A percentile compares a stretch with the other conserved stretches of the same genome.
phyloP scores from a whole-genome alignment of 2,797 vertebrate species.

The Notoglanidium macrostoma region DNA sequence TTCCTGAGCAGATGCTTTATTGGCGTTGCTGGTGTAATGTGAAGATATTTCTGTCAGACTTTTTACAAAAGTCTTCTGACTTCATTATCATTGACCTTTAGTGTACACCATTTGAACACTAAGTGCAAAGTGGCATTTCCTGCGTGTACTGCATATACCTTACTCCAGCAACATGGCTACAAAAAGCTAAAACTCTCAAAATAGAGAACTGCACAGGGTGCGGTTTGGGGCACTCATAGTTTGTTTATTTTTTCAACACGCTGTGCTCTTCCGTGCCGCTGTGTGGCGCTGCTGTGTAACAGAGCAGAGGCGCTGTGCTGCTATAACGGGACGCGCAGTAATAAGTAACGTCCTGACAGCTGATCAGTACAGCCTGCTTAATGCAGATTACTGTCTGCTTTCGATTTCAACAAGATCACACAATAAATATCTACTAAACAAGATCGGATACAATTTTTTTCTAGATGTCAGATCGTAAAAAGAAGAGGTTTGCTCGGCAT shows the following conservation, averaged over 20 bases:
- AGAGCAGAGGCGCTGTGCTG: background rate
- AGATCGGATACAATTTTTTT: background rate
- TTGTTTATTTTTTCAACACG: background rate
- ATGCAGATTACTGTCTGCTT: background rate
- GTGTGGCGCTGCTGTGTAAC: conserved; percentile 34
- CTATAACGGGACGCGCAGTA: background rate
- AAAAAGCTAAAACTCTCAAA: background rate
- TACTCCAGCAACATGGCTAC: background rate
- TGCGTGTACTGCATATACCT: background rate
- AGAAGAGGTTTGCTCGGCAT: conserved; percentile 63
- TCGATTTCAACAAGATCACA: background rate
- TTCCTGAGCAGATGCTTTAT: background rate
- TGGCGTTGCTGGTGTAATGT: background rate
- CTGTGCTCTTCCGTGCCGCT: conserved; percentile 31
- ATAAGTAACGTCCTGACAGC: background rate
- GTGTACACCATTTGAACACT: background rate
- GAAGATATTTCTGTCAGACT: background rate
- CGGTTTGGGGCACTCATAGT: background rate
- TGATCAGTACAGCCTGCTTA: too few species aligned
- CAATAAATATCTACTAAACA: background rate
- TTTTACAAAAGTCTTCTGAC: background rate
- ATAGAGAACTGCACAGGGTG: background rate
- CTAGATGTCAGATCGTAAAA: conserved; percentile 61
- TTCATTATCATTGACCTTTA: background rate
- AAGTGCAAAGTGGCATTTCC: background rate